Base-by-base conservation (phyloP, 1,140 invertebrate genomes). In the Pararge aegeria region DNA sequence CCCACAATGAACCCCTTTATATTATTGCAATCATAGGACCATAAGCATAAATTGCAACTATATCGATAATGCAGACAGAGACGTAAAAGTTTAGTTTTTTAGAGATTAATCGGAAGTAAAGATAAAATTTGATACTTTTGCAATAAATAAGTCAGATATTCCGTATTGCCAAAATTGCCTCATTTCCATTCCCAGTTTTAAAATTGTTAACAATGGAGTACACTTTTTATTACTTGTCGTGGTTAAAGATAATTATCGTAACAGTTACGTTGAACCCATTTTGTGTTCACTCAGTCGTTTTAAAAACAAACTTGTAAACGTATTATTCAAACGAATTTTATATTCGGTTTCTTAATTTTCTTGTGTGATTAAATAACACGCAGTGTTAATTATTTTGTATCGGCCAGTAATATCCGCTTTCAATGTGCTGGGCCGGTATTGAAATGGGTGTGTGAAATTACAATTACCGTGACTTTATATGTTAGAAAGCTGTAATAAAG, bases 401-500 rank as follows among this genome's bases (percentile, higher is more conserved):
- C 15, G 38, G 16, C 6, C 0, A 21, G 40, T 37, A 42, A 55
- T 40, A 46, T 55, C 53, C 53, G 40, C 53, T 55, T 46, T 46
- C 24, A 46, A 46, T 55, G 4, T 29, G 13, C 37, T 44, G 12
- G 24, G 34, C 20, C 40, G 51, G 30, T 38, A 53, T 40, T 13
- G 37, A 53, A 40, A 13, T 40, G 18, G 20, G 38, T 56, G 55
- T 52, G 13, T 24, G 9, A 13, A 50, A 52, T 56, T 62, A 51
- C 24, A 57, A 57, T 53, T 50, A 42, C 55, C 55, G 50, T 64
- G 48, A 52, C 51, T 53, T 58, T 27, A 42, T 10, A 29, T 58
- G 56, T 56, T 63, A 57, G 61, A 63, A 63, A 63, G 61, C 55
- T 55, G 20, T 63, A 48, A 38, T n/a, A 38, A 38, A 38, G 10